phyloP scores from a whole-genome alignment of 2,113 vertebrate species.

The Fukomys damarensis region DNA sequence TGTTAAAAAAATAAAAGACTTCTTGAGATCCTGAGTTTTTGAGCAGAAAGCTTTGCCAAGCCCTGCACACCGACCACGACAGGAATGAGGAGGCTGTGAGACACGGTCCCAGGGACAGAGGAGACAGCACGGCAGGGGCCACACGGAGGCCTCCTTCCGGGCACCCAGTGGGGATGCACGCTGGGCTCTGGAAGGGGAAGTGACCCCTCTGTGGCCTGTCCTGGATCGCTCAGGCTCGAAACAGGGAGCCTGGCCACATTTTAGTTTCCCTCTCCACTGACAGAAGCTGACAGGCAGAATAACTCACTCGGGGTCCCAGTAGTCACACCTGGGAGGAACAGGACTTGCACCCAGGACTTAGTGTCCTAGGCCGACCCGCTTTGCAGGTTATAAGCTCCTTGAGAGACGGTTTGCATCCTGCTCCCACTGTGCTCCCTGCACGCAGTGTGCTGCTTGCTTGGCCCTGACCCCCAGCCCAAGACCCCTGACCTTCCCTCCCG shows the following conservation, averaged over 20 bases:
- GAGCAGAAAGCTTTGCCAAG: neutral
- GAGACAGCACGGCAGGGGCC: neutral
- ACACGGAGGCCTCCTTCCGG: neutral
- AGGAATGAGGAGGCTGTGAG: neutral
- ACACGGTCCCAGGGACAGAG: too few species aligned
- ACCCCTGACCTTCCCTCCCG: neutral
- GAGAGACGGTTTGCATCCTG: neutral
- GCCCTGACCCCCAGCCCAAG: neutral
- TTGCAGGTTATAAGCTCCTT: accelerated
- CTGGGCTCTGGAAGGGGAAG: neutral
- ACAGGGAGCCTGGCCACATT: neutral
- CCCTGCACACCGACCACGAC: neutral
- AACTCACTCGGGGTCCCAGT: neutral
- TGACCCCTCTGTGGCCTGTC: neutral
- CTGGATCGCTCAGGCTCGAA: neutral
- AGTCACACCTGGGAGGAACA: accelerated
- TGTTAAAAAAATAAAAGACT: neutral
- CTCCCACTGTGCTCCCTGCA: neutral
- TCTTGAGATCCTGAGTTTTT: neutral
- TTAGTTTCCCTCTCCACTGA: neutral
- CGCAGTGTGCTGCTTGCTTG: neutral
- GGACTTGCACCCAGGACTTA: neutral
- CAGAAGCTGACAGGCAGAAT: neutral
- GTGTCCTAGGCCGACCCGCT: accelerated
- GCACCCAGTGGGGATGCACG: accelerated